These are phyloP conservation scores for Nycticebus coucang DNA, from an alignment of 2,113 vertebrate genomes.

Conservation along the genomic window DNA sequence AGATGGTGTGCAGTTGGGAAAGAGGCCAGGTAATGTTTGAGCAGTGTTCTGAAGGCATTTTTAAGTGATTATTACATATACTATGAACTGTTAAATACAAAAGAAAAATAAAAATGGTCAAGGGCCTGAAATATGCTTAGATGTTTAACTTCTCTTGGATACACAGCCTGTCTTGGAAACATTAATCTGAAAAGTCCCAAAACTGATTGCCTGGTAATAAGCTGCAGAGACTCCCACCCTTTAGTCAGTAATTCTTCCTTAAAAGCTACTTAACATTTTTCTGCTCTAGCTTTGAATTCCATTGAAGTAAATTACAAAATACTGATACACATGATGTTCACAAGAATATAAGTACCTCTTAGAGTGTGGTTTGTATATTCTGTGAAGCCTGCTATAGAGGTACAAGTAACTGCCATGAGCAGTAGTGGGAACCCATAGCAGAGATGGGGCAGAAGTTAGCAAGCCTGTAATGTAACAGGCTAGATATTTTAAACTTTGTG, in stretches of 20 bases:
- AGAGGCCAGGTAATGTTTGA: not conserved
- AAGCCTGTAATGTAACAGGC: not conserved
- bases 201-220: not conserved
- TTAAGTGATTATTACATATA: not conserved
- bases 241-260: not conserved
- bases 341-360: not conserved
- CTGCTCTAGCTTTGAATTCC: not conserved
- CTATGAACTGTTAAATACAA: not conserved
- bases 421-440: not conserved
- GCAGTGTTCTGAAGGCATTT: conserved; percentile 20
- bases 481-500: not conserved
- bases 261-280: not conserved
- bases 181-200: not conserved
- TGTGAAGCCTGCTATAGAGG: not conserved
- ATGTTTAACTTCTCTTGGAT: not conserved
- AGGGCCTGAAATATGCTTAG: not conserved
- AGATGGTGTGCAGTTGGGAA: not conserved
- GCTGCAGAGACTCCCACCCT: not conserved
- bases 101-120: not conserved
- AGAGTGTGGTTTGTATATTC: not conserved
- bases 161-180: not conserved
- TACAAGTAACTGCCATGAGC: not conserved
- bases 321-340: not conserved
- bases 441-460: not conserved
- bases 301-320: not conserved